A percentile compares a stretch with the other conserved stretches of the same genome.
Evolutionary conservation across 1,140 invertebrate genomes (phyloP).

Genomic region (Stenopsyche tienmushanensis): DNA sequence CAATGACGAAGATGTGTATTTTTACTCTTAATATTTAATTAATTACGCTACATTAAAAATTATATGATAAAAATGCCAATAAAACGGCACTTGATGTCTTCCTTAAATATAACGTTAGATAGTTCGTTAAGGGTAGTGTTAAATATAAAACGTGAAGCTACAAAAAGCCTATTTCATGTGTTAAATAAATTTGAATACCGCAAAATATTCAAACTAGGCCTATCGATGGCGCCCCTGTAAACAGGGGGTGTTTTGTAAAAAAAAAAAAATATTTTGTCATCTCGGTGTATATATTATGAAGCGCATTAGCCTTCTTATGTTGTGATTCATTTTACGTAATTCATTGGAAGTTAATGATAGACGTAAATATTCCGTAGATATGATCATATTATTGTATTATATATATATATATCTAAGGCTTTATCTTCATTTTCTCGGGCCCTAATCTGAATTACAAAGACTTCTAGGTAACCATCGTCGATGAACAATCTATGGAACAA

Average conservation of each 20-base stretch:
- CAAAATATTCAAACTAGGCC: constrained; percentile 18
- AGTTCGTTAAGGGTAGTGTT: constrained; percentile 23
- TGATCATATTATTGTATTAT: too few species aligned
- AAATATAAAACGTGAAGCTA: constrained; percentile 22
- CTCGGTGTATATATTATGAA: constrained; percentile 41
- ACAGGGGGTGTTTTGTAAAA: not conserved
- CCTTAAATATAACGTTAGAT: constrained; percentile 36
- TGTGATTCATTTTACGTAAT: constrained; percentile 41
- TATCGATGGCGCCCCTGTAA: not conserved
- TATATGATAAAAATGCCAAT: constrained; percentile 34
- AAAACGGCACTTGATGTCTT: constrained; percentile 41
- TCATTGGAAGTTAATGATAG: constrained; percentile 20
- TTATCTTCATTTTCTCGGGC: constrained; percentile 20
- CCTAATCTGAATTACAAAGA: constrained; percentile 24
- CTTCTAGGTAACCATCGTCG: constrained; percentile 17
- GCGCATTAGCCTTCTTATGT: constrained; percentile 41
- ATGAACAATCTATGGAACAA: constrained; percentile 33
- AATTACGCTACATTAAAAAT: constrained; percentile 26
- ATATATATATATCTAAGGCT: too few species aligned
- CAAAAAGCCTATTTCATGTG: constrained; percentile 30
- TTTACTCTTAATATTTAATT: not conserved
- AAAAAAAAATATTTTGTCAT: constrained; percentile 30
- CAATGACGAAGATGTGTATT: constrained; percentile 26
- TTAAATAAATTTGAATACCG: constrained; percentile 8
- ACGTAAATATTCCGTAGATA: not conserved